Evolutionary conservation across 37 sponge, comb jelly and placozoan genomes (phyloP), one percentile per base, ranked within the genome.

Genomic region (Petrosia ficiformis): DNA sequence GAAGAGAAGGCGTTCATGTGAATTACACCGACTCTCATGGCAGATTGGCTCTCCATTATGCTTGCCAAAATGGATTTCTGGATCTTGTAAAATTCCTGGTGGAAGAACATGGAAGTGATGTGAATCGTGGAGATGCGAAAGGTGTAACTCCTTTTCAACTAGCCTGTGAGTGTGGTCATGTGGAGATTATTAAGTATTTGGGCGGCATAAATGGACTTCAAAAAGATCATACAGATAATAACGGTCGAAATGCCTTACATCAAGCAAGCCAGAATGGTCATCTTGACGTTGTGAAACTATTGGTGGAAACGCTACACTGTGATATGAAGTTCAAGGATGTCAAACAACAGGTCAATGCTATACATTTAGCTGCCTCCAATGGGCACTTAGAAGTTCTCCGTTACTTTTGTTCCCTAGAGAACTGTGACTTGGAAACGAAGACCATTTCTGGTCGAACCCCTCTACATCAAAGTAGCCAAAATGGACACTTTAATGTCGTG

Each of bases 401-500:
- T 25, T 78, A 34, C 44, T 77, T 25, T 59, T 57, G 41, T 65
- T 57, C 60, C 54, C 78, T 0, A 78, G 74, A 60, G 19, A 59
- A 64, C 19, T 75, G 76, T 37, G 69, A 75, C 44, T 4, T 69
- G 29, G 72, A 71, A 48, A 29, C 35, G 6, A 10, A 5, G 34
- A 67, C 71, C 35, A 57, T 34, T 8, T 57, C 67, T 68, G 83
- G 83, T 2, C 59, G 71, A 31, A 82, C 83, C n/a, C 71, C 59
- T 0, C 63, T 82, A 0, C 83, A 82, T 44, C 68, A 37, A 57
- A 75, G 76, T 3, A 72, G 83, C 68, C 72, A 65, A 22, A 25
- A 74, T 52, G 86, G 84, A 1, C 66, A 85, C 39, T 25, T 86
- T 31, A 77, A 82, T 35, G 66, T 82, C 2, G 83, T 82, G 16